Percentiles rank a stretch among this genome's conserved stretches.
Evolutionary conservation across 2,888 invertebrate genomes (phyloP).

Genomic region (Caenorhabditis japonica): DNA sequence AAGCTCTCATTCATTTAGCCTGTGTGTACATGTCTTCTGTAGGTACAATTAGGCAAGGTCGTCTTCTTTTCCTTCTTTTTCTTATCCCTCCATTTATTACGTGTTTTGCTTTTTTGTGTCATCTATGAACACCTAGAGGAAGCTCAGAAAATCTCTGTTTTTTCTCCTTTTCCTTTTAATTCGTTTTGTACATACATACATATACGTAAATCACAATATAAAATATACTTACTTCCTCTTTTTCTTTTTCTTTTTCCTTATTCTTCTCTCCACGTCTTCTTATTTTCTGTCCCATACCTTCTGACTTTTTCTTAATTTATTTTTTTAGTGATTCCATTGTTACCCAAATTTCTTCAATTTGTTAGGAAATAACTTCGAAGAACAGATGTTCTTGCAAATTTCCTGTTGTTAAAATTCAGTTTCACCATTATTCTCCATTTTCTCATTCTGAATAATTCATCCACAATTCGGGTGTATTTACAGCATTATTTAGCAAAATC

Average conservation of each 20-base stretch:
- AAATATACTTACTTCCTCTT: not conserved
- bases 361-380: no score
- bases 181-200: constrained; percentile 18
- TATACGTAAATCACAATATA: no score
- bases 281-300: not conserved
- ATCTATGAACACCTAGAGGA: constrained; percentile 37
- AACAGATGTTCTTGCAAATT: no score
- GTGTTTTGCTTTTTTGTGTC: constrained; percentile 12
- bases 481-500: no score
- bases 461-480: no score
- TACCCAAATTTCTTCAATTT: no score
- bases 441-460: no score
- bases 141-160: not conserved
- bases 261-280: constrained; percentile 2
- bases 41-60: constrained; percentile 43
- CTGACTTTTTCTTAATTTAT: not conserved
- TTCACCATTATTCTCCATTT: no score
- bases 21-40: no score
- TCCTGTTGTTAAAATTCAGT: no score
- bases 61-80: constrained; percentile 15
- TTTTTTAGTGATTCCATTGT: no score
- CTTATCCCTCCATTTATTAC: constrained; percentile 28
- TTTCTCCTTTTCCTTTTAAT: constrained; percentile 15
- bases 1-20: no score
- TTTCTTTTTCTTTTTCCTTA: not conserved